Evolutionary conservation across 2,797 vertebrate species (phyloP).

Genomic region (Malurus splendens): DNA sequence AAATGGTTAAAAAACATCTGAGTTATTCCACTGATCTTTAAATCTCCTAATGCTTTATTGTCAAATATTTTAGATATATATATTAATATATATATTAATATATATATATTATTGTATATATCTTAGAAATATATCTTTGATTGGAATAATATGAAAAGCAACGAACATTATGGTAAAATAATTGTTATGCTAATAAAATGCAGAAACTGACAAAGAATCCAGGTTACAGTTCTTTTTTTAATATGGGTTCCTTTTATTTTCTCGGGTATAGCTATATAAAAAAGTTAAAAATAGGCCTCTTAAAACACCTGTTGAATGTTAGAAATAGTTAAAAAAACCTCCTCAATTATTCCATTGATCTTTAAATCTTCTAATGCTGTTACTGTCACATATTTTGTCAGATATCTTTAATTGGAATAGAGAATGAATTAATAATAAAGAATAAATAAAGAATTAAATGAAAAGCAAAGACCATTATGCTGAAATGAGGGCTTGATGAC

Average conservation of each 20-base stretch:
- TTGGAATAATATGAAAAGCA: too few species aligned
- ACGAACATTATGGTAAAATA: too few species aligned
- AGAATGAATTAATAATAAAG: too few species aligned
- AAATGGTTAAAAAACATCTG: too few species aligned
- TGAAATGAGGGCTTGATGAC: neutral
- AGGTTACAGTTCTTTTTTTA: neutral
- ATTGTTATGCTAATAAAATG: too few species aligned
- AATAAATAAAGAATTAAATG: too few species aligned
- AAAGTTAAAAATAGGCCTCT: neutral
- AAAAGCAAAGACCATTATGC: neutral
- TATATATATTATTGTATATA: too few species aligned
- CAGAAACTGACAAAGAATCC: neutral
- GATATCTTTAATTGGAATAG: neutral
- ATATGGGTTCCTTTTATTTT: neutral
- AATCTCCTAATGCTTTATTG: too few species aligned
- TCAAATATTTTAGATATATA: too few species aligned
- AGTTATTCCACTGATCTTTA: too few species aligned
- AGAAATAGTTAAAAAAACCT: neutral
- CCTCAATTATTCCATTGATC: neutral
- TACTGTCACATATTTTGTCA: neutral
- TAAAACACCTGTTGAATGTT: neutral
- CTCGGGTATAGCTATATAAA: neutral
- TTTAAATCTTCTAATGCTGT: neutral
- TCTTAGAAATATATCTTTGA: too few species aligned
- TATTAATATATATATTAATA: too few species aligned